Percentiles rank a stretch among this genome's conserved stretches.
Conservation (phyloP, 2,797 vertebrate species). For the Poliocrania exsul region DNA sequence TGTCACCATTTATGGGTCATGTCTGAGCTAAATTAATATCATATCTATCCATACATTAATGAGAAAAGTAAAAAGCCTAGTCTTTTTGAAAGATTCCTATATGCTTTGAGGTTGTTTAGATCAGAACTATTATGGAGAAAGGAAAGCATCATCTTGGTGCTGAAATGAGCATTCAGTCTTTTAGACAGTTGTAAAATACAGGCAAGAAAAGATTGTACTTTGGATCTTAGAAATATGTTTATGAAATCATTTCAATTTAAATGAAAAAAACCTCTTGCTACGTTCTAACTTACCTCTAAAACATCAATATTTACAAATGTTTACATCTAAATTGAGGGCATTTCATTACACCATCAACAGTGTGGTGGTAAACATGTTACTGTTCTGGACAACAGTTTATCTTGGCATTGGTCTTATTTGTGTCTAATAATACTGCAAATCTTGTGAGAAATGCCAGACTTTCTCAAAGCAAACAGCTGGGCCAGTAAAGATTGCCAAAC, state of each 20-base stretch:
- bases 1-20: background rate
- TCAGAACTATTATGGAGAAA: background rate
- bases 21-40: background rate
- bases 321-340: background rate
- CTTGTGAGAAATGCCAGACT: constrained; percentile 1
- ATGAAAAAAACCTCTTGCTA: background rate
- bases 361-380: background rate
- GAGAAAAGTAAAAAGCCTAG: background rate
- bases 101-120: background rate
- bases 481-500: background rate
- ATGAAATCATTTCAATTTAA: background rate
- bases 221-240: background rate
- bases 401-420: constrained; percentile 2
- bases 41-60: background rate
- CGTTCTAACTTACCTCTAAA: background rate
- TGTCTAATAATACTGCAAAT: constrained; percentile 1
- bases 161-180: background rate
- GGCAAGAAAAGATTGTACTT: background rate
- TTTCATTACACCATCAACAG: background rate
- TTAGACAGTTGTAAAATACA: background rate
- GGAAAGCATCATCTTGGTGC: background rate
- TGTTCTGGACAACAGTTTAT: background rate
- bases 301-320: constrained; percentile 2
- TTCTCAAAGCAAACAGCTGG: constrained; percentile 21
- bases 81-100: background rate